phyloP scores from a whole-genome alignment of 2,797 vertebrate genomes.

The Lepidocolaptes lacrymiger region DNA sequence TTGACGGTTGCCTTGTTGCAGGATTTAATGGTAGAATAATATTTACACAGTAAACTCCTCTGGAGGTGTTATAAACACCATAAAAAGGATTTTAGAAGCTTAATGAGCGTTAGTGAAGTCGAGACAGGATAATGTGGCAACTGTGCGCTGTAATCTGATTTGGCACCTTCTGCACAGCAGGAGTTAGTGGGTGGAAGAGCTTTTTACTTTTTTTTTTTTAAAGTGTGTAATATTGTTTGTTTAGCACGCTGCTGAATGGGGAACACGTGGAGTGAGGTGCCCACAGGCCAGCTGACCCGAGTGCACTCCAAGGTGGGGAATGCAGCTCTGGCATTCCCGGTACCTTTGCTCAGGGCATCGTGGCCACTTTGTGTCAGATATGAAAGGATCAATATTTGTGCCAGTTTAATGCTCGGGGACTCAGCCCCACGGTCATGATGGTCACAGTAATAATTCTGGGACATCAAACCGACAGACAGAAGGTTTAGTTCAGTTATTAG shows the following conservation, averaged over 20 bases:
- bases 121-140: conserved; percentile 77
- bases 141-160: conserved; percentile 79
- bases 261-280: neutral
- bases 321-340: rapidly evolving
- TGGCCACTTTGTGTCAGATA: rapidly evolving
- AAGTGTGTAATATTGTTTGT: conserved; percentile 59
- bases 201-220: conserved; percentile 11
- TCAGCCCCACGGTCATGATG: neutral
- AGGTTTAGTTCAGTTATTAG: neutral
- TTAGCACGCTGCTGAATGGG: neutral
- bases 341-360: rapidly evolving
- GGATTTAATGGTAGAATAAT: conserved; percentile 82
- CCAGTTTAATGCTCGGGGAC: rapidly evolving
- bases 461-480: neutral
- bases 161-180: conserved; percentile 72
- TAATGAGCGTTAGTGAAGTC: conserved; percentile 79
- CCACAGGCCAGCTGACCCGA: rapidly evolving
- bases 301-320: rapidly evolving
- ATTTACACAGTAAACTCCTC: conserved; percentile 81
- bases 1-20: conserved; percentile 74
- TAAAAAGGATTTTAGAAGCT: conserved; percentile 81
- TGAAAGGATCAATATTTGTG: neutral
- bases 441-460: neutral
- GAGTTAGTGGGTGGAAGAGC: conserved; percentile 59
- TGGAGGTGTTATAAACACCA: conserved; percentile 78